These are phyloP conservation scores for Panzeria rudis DNA, from an alignment of 2,888 invertebrate species.

Conservation along the genomic window DNA sequence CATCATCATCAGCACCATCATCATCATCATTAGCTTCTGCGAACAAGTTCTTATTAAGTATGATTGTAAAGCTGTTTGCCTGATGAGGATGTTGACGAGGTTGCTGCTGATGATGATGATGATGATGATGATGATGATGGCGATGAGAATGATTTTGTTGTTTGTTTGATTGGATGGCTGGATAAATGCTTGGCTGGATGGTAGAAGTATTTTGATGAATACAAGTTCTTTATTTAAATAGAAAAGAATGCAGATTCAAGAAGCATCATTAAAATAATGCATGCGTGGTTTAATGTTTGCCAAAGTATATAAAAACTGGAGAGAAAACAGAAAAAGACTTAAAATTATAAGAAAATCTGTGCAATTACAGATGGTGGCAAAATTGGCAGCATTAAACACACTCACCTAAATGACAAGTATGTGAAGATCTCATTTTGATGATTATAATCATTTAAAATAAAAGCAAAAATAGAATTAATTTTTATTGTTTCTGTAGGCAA, in stretches of 20 bases:
- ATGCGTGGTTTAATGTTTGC: slow-evolving; percentile 66
- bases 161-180: slow-evolving; percentile 53
- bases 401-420: slow-evolving; percentile 49
- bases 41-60: slow-evolving; percentile 35
- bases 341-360: slow-evolving; percentile 43
- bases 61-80: slow-evolving; percentile 46
- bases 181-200: slow-evolving; percentile 40
- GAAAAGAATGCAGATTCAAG: slow-evolving; percentile 64
- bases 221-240: slow-evolving; percentile 62
- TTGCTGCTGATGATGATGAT: no score
- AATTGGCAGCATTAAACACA: slow-evolving; percentile 65
- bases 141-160: slow-evolving; percentile 49
- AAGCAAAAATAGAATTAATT: slow-evolving; percentile 19
- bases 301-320: slow-evolving; percentile 18
- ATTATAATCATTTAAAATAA: slow-evolving; percentile 55
- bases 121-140: slow-evolving; percentile 20
- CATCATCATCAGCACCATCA: slow-evolving; percentile 13
- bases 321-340: slow-evolving; percentile 25
- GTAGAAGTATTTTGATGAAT: slow-evolving; percentile 53
- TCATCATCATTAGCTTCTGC: slow-evolving; percentile 22
- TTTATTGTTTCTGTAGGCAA: slow-evolving; percentile 39
- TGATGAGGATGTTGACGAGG: slow-evolving; percentile 39
- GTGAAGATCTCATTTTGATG: slow-evolving; percentile 45
- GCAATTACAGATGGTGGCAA: slow-evolving; percentile 63
- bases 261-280: slow-evolving; percentile 67